Base-by-base conservation (phyloP, 2,113 vertebrate species). In the Pheucticus melanocephalus region DNA sequence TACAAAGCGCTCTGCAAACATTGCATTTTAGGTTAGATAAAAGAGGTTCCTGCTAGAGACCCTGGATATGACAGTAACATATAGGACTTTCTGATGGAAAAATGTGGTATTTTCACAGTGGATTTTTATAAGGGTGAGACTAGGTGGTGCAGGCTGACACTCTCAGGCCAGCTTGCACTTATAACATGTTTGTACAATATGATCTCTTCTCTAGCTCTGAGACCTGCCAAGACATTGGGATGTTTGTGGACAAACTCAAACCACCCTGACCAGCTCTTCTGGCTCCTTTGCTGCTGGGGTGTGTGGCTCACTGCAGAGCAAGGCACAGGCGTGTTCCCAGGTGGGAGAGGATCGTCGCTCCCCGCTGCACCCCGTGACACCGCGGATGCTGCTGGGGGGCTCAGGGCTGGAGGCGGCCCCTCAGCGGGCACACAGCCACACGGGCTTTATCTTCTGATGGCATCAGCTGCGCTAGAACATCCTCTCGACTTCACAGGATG, bases 401-500 rank as follows among this genome's bases (percentile, higher is more conserved):
- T 66, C 79, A 18, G 21, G 2, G 23, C 79, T 14, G 47, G 63
- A 2, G 22, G 17, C 2, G 6, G 22, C 42, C 33, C 8, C 4
- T 12, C 8, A 3, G 61, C 0, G 0, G 53, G 40, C 35, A 35
- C 9, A 3, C 4, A 3, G 3, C 5, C 12, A 11, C 4, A 3
- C 1, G 9, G 0, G 2, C 22, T 72, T 44, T 12, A 9, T 1
- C 56, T 24, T 37, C 28, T 24, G 61, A 39, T 24, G 17, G 3
- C 15, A 1, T 16, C 12, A 24, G 40, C 22, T 2, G 18, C 4
- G 10, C n/a, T 9, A 47, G 44, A 83, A 40, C 21, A 11, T 4
- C 23, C 3, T 35, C 50, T 35, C 12, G 9, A 2, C 16, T 35
- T 18, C 37, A 3, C 6, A 6, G 65, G 22, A 5, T 8, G 69